Conservation (phyloP, 2,888 invertebrate species). For the Subacronicta megacephala region DNA sequence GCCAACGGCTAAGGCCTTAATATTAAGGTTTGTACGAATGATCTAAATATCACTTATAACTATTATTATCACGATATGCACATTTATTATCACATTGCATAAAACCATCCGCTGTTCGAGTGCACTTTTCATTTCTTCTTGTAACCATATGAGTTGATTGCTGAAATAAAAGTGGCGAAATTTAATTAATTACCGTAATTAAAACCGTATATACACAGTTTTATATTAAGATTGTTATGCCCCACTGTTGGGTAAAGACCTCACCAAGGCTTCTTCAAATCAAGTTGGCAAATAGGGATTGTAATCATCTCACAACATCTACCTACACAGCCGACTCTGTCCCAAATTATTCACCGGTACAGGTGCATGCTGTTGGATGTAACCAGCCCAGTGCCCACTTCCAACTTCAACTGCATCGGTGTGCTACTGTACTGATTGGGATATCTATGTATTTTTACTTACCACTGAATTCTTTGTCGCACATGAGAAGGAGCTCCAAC, state of each 20-base stretch:
- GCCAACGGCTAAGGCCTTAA: constrained; percentile 31
- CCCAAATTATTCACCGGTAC: too few relatives aligned
- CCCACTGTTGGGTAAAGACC: too few relatives aligned
- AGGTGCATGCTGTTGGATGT: too few relatives aligned
- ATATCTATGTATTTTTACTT: constrained; percentile 52
- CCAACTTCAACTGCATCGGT: too few relatives aligned
- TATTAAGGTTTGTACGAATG: constrained; percentile 39
- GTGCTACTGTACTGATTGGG: too few relatives aligned
- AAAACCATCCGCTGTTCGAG: constrained; percentile 12
- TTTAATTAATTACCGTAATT: not conserved
- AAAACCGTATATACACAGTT: not conserved
- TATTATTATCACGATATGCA: constrained; percentile 58
- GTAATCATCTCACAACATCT: too few relatives aligned
- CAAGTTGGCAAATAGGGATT: too few relatives aligned
- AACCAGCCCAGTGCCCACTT: too few relatives aligned
- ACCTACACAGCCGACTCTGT: too few relatives aligned
- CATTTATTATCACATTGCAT: constrained; percentile 56
- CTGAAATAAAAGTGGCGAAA: constrained; percentile 80
- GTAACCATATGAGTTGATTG: constrained; percentile 93
- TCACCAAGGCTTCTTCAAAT: too few relatives aligned
- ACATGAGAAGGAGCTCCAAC: constrained; percentile 92
- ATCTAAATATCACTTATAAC: constrained; percentile 35
- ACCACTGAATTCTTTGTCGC: constrained; percentile 94
- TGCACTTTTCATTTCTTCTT: constrained; percentile 81
- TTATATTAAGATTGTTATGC: too few relatives aligned